Base-by-base conservation (phyloP, 2,888 invertebrate species). In the Drosophila maculinotata region DNA sequence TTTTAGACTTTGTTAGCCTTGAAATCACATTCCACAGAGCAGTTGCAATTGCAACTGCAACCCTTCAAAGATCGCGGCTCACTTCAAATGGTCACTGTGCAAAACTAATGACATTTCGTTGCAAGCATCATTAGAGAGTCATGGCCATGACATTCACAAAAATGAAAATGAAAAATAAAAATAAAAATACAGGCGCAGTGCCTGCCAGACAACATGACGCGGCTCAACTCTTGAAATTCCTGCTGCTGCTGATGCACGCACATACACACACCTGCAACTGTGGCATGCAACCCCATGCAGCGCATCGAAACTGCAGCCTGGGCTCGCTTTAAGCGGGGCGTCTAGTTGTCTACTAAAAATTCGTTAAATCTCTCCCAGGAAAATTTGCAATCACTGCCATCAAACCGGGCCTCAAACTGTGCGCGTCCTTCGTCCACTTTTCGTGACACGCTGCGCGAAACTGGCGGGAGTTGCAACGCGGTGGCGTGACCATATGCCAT, bases 41-140 rank as follows among this genome's bases (percentile, higher is more conserved):
- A 52, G 48, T 41, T 56, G 52, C 73, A 59, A 45, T 35, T 59
- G 41, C 63, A 53, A 56, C 41, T 33, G 30, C 74, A 71, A 69
- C 66, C 72, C 70, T 70, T 75, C 67, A 54, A 48, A 58, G 28
- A 20, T 20, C 39, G 63, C 76, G 75, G 79, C 75, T 67, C 64
- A 70, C 75, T 70, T 78, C 81, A 80, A 80, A 70, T 83, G 58
- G 28, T 26, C 78, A 56, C 70, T 74, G 78, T 80, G 84, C 80
- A 78, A 84, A 84, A 84, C 84, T 87, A 81, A 87, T 87, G 85
- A 69, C 81, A 65, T 69, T 81, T 75, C 79, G 81, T 68, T 75
- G 64, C 69, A 63, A 68, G 62, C 81, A 86, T 86, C 87, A 81
- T 86, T 86, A 84, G 87, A 63, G 67, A 66, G 60, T 36, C 69